phyloP scores from a whole-genome alignment of 2,888 invertebrate genomes.

The Tetheella fluctuosa region DNA sequence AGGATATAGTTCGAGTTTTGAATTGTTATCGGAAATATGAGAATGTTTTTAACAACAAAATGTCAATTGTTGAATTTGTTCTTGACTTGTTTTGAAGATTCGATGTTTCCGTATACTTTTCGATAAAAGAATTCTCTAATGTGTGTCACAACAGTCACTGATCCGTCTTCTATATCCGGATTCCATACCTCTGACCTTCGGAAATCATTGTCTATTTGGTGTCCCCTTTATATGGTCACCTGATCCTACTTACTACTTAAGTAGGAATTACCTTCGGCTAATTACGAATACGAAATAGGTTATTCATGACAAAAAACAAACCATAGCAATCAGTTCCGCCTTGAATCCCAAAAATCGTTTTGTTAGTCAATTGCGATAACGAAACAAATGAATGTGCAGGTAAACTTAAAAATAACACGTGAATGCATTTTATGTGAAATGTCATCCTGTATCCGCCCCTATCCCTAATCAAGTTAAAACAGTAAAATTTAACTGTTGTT shows the following conservation, averaged over 20 bases:
- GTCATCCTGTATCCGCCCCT: background rate
- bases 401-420: background rate
- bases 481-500: background rate
- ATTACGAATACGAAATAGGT: no score
- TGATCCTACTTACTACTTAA: no score
- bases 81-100: background rate
- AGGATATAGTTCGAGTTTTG: background rate
- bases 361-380: background rate
- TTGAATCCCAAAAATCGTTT: background rate
- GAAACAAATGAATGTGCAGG: background rate
- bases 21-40: background rate
- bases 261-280: no score
- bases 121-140: background rate
- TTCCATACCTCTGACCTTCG: background rate
- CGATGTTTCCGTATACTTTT: no score
- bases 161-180: background rate
- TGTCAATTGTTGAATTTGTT: background rate
- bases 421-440: background rate
- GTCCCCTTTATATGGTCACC: background rate
- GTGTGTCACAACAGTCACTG: background rate
- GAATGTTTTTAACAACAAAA: background rate
- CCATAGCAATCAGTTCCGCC: background rate
- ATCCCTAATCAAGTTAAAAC: background rate
- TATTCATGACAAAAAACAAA: no score
- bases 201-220: background rate